Evolutionary conservation across 2,888 invertebrate species (phyloP).

Genomic region (Slavum lentiscoides): DNA sequence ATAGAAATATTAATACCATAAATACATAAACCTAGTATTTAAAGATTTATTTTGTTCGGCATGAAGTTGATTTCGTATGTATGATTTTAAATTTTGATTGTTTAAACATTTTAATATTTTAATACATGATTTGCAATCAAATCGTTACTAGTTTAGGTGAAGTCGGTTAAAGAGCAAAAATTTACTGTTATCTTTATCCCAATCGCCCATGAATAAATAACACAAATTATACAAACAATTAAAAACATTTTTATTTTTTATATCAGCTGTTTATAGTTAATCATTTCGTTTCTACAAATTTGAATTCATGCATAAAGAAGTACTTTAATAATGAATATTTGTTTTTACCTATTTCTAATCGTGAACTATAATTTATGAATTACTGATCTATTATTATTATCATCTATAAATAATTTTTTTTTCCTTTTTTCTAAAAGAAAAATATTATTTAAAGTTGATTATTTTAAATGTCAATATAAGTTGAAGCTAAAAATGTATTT

Average conservation of each 20-base stretch:
- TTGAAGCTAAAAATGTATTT: background rate
- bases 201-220: background rate
- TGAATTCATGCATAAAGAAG: background rate
- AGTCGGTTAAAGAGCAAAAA: background rate
- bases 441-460: background rate
- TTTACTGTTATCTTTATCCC: background rate
- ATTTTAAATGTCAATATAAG: background rate
- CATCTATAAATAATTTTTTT: background rate
- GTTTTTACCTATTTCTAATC: background rate
- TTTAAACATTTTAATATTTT: no score
- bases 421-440: background rate
- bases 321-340: slow-evolving; percentile 8
- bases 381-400: no score
- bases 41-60: no score
- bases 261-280: background rate
- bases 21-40: no score
- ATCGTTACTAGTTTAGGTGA: background rate
- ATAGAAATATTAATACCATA: no score
- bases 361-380: slow-evolving; percentile 9
- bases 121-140: no score
- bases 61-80: no score
- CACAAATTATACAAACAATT: background rate
- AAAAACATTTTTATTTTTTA: slow-evolving; percentile 2
- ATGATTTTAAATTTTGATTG: no score
- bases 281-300: background rate